phyloP scores from a whole-genome alignment of 64 coral and sea anemone genomes.

The Trachythela sp. region DNA sequence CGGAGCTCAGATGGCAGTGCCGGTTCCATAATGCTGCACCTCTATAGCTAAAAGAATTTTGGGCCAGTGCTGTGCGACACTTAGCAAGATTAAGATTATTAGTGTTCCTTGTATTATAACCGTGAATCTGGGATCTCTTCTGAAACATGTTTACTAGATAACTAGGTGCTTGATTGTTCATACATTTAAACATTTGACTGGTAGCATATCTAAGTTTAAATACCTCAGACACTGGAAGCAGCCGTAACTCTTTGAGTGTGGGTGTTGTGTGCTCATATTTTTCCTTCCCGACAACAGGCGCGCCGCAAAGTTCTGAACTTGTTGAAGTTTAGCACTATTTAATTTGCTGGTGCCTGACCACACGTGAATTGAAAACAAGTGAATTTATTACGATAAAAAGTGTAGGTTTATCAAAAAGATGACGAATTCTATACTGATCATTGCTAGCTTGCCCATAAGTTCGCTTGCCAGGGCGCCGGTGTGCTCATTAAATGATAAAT shows the following conservation, averaged over 20 bases:
- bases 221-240: not conserved
- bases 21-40: not conserved
- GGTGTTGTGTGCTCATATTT: constrained; percentile 29
- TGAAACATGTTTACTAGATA: not conserved
- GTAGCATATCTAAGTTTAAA: constrained; percentile 1
- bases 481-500: not conserved
- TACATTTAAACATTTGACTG: constrained; percentile 25
- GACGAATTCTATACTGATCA: constrained; percentile 24
- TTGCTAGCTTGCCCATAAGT: constrained; percentile 2
- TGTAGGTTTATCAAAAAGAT: constrained; percentile 24
- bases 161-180: constrained; percentile 16
- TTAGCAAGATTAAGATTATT: not conserved
- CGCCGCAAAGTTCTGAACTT: constrained; percentile 33
- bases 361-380: constrained; percentile 1
- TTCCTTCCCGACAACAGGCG: not conserved
- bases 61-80: not conserved
- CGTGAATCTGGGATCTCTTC: constrained; percentile 18
- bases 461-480: not conserved
- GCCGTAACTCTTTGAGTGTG: not conserved
- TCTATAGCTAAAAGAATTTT: not conserved
- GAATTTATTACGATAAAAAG: constrained; percentile 11
- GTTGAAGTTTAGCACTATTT: constrained; percentile 31
- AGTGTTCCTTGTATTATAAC: not conserved
- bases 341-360: constrained; percentile 23
- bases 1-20: no score